Base-by-base conservation (phyloP, 92 coral and sea anemone genomes). In the Phenganax subtilis region DNA sequence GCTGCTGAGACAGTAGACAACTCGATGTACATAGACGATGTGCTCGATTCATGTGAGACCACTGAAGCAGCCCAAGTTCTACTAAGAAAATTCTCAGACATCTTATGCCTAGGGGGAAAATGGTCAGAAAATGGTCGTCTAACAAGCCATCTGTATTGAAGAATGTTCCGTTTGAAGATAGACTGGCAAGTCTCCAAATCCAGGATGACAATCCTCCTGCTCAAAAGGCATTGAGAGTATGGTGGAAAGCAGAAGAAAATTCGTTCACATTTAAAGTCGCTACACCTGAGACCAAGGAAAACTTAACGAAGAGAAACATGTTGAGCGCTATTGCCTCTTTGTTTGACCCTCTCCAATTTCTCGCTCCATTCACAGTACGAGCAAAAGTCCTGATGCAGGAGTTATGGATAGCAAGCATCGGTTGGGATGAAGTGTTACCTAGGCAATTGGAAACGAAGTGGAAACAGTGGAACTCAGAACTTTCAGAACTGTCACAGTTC, bases 11-110 rank as follows among this genome's bases (percentile, higher is more conserved):
- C 75, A 84, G 55, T 87, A 66, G 76, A 77, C 7, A 29, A 82
- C 9, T 80, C 80, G 58, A 87, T 87, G 87, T 84, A 84, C 74
- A 75, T 84, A 82, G 90, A 87, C 52, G 85, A 84, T 72, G 77
- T 87, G 44, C 81, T 84, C 77, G 62, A 80, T 2, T 84, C 80
- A 4, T 55, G 75, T 30, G 79, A 84, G 9, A 80, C 88, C 9
- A 81, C 55, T 14, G 71, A 87, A 29, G 88, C 84, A 75, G 84
- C 90, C 17, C 51, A 84, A 14, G 65, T 60, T 0, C 78, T 73
- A 16, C 77, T 71, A 65, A 9, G 82, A 8, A 80, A 88, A 47
- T 78, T 77, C 20, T 75, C 66, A 51, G 55, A 71, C 8, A 55
- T 71, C 57, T n/a, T 71, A 51, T 55, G 76, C 55, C 3, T 8